phyloP scores from a whole-genome alignment of 2,113 vertebrate genomes.

The Grallaria varia region DNA sequence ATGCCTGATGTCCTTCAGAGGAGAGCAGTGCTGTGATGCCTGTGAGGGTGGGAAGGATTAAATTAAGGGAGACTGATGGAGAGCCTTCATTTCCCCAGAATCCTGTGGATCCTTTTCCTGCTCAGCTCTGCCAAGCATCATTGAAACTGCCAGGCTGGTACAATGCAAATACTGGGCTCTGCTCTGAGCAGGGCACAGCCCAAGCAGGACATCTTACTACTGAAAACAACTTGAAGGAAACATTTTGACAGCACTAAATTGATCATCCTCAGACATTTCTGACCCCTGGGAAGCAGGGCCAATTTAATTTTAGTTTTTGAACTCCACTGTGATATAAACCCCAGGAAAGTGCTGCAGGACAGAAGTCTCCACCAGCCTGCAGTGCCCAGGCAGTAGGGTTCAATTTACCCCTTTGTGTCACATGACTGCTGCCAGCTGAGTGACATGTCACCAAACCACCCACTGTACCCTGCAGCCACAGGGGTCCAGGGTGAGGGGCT shows the following conservation, averaged over 20 bases:
- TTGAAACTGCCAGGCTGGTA: fast-evolving
- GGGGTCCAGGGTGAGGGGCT: fast-evolving
- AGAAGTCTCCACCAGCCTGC: not conserved
- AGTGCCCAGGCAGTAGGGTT: not conserved
- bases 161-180: not conserved
- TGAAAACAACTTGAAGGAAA: not conserved
- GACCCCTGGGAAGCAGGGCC: not conserved
- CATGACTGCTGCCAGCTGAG: not conserved
- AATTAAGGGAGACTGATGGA: not conserved
- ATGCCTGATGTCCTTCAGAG: not conserved
- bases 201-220: not conserved
- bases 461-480: fast-evolving
- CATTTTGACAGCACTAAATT: not conserved
- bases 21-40: not conserved
- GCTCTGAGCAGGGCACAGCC: not conserved
- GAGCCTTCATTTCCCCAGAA: not conserved
- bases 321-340: not conserved
- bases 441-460: not conserved
- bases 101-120: not conserved
- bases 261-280: not conserved
- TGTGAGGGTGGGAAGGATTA: not conserved
- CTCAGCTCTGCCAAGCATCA: fast-evolving
- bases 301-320: not conserved
- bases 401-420: not conserved
- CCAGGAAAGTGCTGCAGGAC: not conserved